These are phyloP conservation scores for Sebastes schlegelii DNA, from an alignment of 2,113 vertebrate species.

Conservation along the genomic window DNA sequence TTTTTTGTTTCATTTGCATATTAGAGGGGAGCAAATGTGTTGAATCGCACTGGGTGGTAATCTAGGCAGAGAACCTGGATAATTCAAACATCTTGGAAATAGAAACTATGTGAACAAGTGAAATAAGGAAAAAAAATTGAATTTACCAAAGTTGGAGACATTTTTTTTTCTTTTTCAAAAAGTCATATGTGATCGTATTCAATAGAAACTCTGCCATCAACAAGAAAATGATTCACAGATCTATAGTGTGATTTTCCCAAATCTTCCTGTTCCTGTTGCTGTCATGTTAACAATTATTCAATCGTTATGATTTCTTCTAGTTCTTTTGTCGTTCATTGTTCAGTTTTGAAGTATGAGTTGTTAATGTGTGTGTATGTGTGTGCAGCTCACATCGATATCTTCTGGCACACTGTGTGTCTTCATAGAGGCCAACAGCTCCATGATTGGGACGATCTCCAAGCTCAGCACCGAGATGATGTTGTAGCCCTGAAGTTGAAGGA, in stretches of 20 bases:
- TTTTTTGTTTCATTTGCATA: conserved; percentile 30
- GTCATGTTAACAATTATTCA: not conserved
- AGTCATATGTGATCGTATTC: not conserved
- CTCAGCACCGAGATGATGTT: conserved; percentile 96
- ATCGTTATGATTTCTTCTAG: too few species aligned
- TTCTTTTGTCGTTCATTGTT: not conserved
- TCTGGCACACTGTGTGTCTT: conserved; percentile 94
- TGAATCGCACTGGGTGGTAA: conserved; percentile 37
- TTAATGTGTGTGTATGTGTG: not conserved
- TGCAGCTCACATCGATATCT: conserved; percentile 91
- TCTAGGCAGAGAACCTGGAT: not conserved
- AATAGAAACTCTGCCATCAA: not conserved
- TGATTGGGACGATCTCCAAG: conserved; percentile 95
- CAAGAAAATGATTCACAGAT: not conserved
- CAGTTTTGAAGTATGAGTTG: not conserved
- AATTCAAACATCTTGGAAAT: conserved; percentile 12
- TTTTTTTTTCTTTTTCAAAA: not conserved
- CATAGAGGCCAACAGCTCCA: conserved; percentile 97
- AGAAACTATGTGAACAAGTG: not conserved
- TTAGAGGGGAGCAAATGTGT: conserved; percentile 40
- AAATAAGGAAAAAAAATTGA: not conserved
- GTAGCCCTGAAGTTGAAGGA: conserved; percentile 85
- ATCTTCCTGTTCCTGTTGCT: not conserved
- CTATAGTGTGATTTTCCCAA: not conserved
- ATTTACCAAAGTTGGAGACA: not conserved